Evolutionary conservation across 2,113 vertebrate genomes (phyloP).

Genomic region (Leucopternis melanops): DNA sequence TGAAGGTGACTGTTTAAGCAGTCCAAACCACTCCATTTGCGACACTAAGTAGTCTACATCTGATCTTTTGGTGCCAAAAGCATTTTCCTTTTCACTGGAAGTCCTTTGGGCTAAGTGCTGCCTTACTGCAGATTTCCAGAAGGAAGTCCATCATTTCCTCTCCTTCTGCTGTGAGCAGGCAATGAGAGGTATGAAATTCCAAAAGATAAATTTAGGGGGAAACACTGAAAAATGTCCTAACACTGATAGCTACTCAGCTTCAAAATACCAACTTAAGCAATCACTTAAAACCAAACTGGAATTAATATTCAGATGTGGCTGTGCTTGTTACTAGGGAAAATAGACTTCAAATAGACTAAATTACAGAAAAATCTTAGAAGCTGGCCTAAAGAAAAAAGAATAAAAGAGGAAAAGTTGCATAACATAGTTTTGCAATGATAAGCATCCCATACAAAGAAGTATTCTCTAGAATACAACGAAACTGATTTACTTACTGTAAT

Average conservation of each 20-base stretch:
- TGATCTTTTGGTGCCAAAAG: background rate
- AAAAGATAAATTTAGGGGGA: background rate
- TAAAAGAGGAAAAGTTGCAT: background rate
- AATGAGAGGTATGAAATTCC: background rate
- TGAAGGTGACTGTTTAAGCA: too few relatives aligned
- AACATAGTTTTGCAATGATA: background rate
- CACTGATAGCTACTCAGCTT: background rate
- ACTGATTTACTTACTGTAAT: slow-evolving; percentile 68
- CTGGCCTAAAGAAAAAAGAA: background rate
- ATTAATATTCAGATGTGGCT: background rate
- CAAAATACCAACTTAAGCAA: background rate
- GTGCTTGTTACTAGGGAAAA: background rate
- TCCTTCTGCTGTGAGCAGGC: background rate
- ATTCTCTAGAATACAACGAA: background rate
- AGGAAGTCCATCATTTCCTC: background rate
- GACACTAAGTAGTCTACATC: background rate
- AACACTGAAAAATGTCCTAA: background rate
- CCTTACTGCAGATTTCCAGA: background rate
- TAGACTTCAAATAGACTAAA: background rate
- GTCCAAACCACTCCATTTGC: too few relatives aligned
- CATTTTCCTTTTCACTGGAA: background rate
- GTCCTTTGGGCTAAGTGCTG: background rate
- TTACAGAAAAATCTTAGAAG: background rate
- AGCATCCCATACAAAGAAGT: background rate
- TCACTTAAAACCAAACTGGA: background rate